phyloP scores from a whole-genome alignment of 2,113 vertebrate species.

The Cyanistes caeruleus region DNA sequence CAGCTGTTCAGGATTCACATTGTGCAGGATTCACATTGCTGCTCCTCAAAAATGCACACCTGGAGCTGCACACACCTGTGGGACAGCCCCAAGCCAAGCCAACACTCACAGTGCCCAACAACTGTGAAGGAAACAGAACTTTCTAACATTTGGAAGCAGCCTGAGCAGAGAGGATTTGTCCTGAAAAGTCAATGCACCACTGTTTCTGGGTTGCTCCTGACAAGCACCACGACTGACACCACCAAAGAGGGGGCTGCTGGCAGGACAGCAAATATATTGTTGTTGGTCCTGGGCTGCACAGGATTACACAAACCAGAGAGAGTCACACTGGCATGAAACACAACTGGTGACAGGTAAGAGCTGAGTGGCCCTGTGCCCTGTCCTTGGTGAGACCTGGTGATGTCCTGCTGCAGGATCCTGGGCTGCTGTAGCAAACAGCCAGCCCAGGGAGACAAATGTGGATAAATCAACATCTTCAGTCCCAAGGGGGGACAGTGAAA shows the following conservation, averaged over 20 bases:
- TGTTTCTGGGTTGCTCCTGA: not conserved
- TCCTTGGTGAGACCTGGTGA: not conserved
- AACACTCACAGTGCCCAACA: not conserved
- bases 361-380: rapidly evolving
- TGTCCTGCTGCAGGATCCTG: not conserved
- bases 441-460: not conserved
- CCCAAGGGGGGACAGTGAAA: not conserved
- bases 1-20: not conserved
- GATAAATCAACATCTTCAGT: not conserved
- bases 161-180: not conserved
- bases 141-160: not conserved
- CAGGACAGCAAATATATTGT: not conserved
- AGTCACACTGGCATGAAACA: not conserved
- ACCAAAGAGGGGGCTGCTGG: not conserved
- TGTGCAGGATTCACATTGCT: too few relatives aligned
- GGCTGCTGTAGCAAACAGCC: not conserved
- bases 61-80: not conserved
- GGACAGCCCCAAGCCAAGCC: not conserved
- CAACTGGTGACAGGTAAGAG: not conserved
- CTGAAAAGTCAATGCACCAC: not conserved
- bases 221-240: rapidly evolving
- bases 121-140: not conserved
- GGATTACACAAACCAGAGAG: not conserved
- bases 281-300: not conserved
- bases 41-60: rapidly evolving